Evolutionary conservation across 2,888 invertebrate genomes (phyloP), one percentile per base, ranked within the genome.

Genomic region (Plemyria rubiginata): DNA sequence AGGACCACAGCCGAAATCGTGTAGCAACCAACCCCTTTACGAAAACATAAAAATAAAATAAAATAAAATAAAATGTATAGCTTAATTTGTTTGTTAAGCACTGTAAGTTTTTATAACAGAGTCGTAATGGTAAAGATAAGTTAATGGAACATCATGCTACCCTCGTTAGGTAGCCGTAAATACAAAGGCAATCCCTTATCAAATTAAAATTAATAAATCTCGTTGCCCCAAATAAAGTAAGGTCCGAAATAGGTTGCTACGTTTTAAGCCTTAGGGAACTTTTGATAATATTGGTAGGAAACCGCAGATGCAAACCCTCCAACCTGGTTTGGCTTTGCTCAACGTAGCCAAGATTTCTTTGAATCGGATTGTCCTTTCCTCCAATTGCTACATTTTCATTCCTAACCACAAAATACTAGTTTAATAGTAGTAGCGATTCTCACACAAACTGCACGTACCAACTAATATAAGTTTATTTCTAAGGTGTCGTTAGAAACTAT

Each of bases 281-380:
- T 72, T 70, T 73, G 8, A 32, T 75, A 66, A 74, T 65, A 58
- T 70, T 70, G 67, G 67, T 57, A 54, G 48, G 58, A 69, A 75
- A 50, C 71, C 73, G 65, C 72, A 72, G 67, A 64, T 70, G 68
- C 60, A 62, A 64, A 67, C 59, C 61, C 68, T 50, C 54, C 49
- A n/a, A 58, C 49, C 22, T 40, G 54, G 60, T 38, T 56, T 54
- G 46, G 50, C 56, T 48, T 54, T 40, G 57, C 43, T 40, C 16
- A 43, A 49, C 13, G 40, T 36, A 15, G 36, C 49, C 13, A 53
- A n/a, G 15, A 50, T 4, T 1, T 15, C 68, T 70, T 70, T 70
- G 73, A 72, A 76, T 38, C 71, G 56, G 65, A 73, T 73, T 66
- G 53, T 65, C 57, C 51, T 62, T 57, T 68, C 61, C 58, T 43